Evolutionary conservation across 92 coral and sea anemone species (phyloP), one percentile per base, ranked within the genome.

Genomic region (Umimayanthus kanabou): DNA sequence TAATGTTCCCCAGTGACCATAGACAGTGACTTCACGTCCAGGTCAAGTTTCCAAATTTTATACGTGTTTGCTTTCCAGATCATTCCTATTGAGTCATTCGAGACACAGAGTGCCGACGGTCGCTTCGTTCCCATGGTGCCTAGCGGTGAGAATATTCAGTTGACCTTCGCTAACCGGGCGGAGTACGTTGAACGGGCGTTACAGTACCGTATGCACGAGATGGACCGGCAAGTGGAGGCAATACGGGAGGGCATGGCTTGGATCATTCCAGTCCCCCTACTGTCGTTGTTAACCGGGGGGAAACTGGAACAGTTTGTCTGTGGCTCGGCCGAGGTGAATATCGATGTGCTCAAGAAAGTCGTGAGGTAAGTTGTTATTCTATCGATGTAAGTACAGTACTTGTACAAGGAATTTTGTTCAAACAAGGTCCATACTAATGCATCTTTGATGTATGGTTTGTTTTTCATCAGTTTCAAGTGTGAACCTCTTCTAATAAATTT

Each of bases 71-170:
- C 50, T 69, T 80, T 74, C 4, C 81, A 94, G 98, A 81, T 94
- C 87, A 94, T 94, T 61, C 98, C 98, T 16, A 94, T 94, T 61
- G 98, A 94, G 93, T 90, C 95, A 2, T 94, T 93, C 80, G 95
- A 94, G 89, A 94, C 98, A 6, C 95, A 93, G 39, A 94, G 98
- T 88, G 93, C 98, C 26, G 94, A 94, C n/a, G 98, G 98, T 43
- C 92, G 95, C 42, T 94, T 93, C 71, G 98, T 94, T 74, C 90
- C 98, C 81, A 94, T 91, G 80, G 88, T 90, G 61, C 95, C 94
- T 18, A 91, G 94, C 78, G 95, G 98, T 81, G 94, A 94, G 80
- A 93, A 92, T 80, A 91, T 93, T 80, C 95, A 90, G 47, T 79
- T 94, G 66, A 94, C 98, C 74, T 94, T 94, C 75, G 87, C 78